Conservation (phyloP, 2,888 invertebrate genomes). For the Sepioteuthis lessoniana region DNA sequence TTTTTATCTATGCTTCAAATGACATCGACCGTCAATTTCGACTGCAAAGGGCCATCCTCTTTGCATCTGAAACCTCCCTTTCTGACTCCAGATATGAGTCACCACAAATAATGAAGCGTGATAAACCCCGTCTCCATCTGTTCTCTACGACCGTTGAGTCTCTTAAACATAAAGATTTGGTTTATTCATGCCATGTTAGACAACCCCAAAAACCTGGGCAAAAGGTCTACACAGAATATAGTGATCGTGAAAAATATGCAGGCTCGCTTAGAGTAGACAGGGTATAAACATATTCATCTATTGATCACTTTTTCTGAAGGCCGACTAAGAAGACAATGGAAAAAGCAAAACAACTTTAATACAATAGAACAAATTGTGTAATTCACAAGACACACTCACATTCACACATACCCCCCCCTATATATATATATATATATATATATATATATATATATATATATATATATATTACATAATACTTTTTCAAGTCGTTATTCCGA, state of each 20-base stretch:
- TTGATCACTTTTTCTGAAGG: neutral
- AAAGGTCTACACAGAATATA: neutral
- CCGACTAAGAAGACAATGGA: neutral
- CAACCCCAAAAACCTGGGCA: neutral
- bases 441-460: no score
- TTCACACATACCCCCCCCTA: no score
- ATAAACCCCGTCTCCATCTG: neutral
- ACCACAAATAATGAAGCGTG: constrained; percentile 33
- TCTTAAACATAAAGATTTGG: neutral
- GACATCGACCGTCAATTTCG: neutral
- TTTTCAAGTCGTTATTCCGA: no score
- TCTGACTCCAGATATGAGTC: neutral
- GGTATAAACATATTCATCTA: neutral
- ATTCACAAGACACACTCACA: no score
- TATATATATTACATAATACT: no score
- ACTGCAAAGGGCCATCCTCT: neutral
- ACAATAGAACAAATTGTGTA: no score
- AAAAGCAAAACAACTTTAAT: neutral
- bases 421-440: no score
- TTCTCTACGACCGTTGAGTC: neutral
- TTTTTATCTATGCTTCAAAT: neutral
- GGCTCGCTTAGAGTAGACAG: neutral
- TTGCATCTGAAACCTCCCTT: neutral
- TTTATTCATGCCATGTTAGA: neutral
- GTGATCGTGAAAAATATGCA: neutral